Evolutionary conservation across 2,797 vertebrate genomes (phyloP).

Genomic region (Chrysocyon brachyurus): DNA sequence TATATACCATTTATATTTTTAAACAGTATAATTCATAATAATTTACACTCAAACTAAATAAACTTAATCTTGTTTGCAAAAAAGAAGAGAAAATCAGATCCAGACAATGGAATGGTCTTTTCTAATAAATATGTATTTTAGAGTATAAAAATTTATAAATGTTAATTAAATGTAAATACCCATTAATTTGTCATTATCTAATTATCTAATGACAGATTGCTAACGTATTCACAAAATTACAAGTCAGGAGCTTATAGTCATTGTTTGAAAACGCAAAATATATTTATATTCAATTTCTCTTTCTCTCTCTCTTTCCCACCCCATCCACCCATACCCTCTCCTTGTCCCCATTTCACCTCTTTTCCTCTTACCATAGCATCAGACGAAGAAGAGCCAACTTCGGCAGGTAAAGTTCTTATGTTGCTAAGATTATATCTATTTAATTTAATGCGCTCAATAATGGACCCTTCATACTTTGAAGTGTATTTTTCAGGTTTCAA

Average conservation of each 20-base stretch:
- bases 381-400: constrained; percentile 88
- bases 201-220: background rate
- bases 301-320: fast-evolving
- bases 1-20: background rate
- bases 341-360: background rate
- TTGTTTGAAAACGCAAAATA: constrained; percentile 62
- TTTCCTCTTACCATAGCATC: constrained; percentile 75
- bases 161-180: background rate
- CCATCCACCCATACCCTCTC: fast-evolving
- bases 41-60: background rate
- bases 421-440: background rate
- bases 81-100: constrained; percentile 12
- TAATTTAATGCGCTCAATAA: background rate
- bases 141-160: background rate
- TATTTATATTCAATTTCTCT: background rate
- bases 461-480: background rate
- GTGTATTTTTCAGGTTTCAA: background rate
- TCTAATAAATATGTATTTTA: background rate
- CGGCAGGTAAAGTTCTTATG: constrained; percentile 84
- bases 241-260: background rate
- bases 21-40: background rate
- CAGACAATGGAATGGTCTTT: background rate
- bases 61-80: background rate
- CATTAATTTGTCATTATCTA: background rate
- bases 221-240: background rate